Evolutionary conservation across 2,888 invertebrate species (phyloP), one percentile per base, ranked within the genome.

Genomic region (Cryptocephalus primarius): DNA sequence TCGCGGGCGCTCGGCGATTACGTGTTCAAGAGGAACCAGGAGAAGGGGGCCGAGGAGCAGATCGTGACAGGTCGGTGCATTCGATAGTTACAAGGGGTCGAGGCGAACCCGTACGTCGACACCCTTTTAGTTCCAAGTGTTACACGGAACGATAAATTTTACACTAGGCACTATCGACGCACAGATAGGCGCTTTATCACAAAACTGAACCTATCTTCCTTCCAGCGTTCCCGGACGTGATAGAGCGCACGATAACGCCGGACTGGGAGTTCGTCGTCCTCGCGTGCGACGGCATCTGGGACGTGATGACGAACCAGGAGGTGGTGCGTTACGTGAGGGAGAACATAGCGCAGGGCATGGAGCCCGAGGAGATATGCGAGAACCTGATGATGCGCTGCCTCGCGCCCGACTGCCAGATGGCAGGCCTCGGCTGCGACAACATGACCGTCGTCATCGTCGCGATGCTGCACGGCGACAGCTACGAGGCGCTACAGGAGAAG

Each of bases 251-350:
- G 48, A 72, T 97, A 53, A 85, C 79, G 39, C 78, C 83, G n/a
- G 90, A 94, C 51, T 92, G 92, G 85, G 96, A 99, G 73, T 99
- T 99, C 67, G 78, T 97, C 46, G 81, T 99, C 34, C 75, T 99
- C 58, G 99, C 97, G 0, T 99, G 97, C 69, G 99, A 99, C 69
- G 99, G 99, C 31, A 97, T 99, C 57, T 99, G 99, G 97, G 99
- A 99, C 70, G 97, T 97, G 22, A 78, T 99, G 76, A 88, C 84
- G 42, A 96, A 91, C 69, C 85, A 90, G 73, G 95, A 96, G 71
- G 97, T 94, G 41, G 78, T 93, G 39, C 80, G 87, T 45, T 97
- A 93, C 73, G 86, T 96, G 48, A 82, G 94, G 43, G 77, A 80
- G 48, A 82, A 90, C 38, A 79, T 99, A 46, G 82, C 85, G 8